These are phyloP conservation scores for Petroica traversi DNA, from an alignment of 2,113 vertebrate species.

Conservation along the genomic window DNA sequence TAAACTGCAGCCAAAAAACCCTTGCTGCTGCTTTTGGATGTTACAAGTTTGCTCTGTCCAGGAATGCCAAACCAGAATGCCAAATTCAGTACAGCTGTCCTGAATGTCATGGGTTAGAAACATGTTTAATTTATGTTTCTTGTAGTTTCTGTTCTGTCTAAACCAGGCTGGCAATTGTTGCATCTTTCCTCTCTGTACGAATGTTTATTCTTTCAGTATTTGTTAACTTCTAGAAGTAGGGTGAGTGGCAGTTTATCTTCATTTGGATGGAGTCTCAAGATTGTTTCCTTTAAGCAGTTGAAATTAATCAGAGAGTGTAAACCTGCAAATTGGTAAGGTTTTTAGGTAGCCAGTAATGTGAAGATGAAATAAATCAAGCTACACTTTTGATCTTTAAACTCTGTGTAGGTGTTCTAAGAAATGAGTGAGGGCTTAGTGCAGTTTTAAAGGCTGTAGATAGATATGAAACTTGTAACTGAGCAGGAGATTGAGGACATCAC, in stretches of 20 bases:
- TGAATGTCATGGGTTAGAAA: neutral
- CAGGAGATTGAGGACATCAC: neutral
- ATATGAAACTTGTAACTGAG: neutral
- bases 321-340: neutral
- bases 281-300: neutral
- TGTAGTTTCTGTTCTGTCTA: neutral
- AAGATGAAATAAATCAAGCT: neutral
- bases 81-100: neutral
- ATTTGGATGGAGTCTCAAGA: neutral
- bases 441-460: neutral
- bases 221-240: neutral
- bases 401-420: neutral
- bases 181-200: neutral
- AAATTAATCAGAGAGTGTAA: neutral
- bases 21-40: neutral
- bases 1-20: neutral
- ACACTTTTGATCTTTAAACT: neutral
- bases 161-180: rapidly evolving
- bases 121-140: neutral
- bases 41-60: neutral
- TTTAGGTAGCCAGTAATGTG: neutral
- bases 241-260: neutral
- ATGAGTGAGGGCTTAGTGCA: neutral
- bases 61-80: neutral
- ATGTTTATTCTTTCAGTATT: neutral